These are phyloP conservation scores for Thysanoteuthis rhombus DNA, from an alignment of 2,888 invertebrate genomes.

Conservation along the genomic window DNA sequence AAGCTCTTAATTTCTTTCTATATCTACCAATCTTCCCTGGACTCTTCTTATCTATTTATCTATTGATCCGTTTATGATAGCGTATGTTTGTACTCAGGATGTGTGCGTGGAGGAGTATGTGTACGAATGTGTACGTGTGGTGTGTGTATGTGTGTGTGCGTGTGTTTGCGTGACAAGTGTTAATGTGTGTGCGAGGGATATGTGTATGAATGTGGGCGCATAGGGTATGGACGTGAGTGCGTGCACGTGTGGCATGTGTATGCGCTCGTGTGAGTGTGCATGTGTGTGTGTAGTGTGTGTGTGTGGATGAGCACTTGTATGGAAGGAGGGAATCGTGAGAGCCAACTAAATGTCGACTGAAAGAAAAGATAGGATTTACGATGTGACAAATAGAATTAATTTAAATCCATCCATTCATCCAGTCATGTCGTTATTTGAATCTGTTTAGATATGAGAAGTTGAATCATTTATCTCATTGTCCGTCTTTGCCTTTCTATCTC, in stretches of 20 bases:
- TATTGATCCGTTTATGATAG: too few relatives aligned
- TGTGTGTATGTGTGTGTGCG: neutral
- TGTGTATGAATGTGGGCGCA: neutral
- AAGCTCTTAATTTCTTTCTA: too few relatives aligned
- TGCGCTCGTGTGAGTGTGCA: too few relatives aligned
- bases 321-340: neutral
- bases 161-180: too few relatives aligned
- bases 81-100: too few relatives aligned
- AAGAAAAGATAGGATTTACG: neutral
- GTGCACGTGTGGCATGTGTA: neutral
- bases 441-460: neutral
- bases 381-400: slow-evolving; percentile 12
- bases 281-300: neutral
- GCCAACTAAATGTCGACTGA: neutral
- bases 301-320: too few relatives aligned
- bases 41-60: too few relatives aligned
- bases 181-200: too few relatives aligned
- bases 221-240: too few relatives aligned
- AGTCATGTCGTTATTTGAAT: neutral
- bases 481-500: neutral
- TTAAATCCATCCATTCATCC: neutral
- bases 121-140: too few relatives aligned
- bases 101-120: too few relatives aligned
- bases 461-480: neutral
- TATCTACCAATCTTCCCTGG: too few relatives aligned